A percentile compares a stretch with the other conserved stretches of the same genome.
phyloP scores from a whole-genome alignment of 2,113 vertebrate genomes.

The Saguinus imperator region DNA sequence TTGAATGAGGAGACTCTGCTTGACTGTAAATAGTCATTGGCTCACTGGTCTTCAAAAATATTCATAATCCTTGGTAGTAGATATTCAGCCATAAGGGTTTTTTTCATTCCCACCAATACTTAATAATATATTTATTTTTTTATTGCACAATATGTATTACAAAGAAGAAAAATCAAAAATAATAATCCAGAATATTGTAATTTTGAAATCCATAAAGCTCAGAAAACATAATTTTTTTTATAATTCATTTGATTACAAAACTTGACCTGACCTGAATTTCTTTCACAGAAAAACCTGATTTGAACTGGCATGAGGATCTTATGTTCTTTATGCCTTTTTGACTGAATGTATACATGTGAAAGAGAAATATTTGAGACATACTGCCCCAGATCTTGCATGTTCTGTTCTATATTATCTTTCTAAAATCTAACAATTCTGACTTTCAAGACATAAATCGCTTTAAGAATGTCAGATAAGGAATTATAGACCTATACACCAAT shows the following conservation, averaged over 20 bases:
- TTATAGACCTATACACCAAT: neutral
- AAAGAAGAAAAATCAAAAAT: neutral
- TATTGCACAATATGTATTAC: neutral
- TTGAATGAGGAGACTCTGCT: neutral
- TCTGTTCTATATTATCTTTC: neutral
- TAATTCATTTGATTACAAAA: neutral
- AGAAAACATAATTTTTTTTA: neutral
- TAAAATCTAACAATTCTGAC: neutral
- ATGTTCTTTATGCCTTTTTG: neutral
- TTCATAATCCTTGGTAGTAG: neutral
- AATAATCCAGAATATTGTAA: neutral
- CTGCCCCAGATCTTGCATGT: neutral
- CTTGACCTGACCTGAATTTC: neutral
- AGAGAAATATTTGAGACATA: neutral
- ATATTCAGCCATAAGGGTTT: neutral
- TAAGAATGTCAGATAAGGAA: neutral
- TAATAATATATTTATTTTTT: neutral
- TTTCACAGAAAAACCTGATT: neutral
- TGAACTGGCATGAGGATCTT: neutral
- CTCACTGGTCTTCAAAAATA: neutral
- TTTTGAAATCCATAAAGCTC: constrained; percentile 2
- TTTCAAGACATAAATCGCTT: neutral
- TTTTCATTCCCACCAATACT: neutral
- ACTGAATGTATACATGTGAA: neutral
- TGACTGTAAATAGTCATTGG: neutral